Evolutionary conservation across 2,113 vertebrate genomes (phyloP).

Genomic region (Bostrychus sinensis): DNA sequence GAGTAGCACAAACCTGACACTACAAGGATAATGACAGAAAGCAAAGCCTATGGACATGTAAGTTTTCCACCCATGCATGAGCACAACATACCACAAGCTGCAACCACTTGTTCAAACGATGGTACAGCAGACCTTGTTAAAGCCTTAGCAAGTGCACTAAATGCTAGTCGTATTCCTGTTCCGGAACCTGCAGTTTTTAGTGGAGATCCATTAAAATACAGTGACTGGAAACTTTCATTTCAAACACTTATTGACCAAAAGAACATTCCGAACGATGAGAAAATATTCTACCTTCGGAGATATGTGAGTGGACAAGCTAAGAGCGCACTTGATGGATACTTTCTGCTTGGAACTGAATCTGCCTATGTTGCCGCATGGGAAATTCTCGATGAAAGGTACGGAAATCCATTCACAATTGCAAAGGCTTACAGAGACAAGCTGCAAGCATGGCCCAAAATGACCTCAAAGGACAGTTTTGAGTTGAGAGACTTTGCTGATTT

Average conservation of each 20-base stretch:
- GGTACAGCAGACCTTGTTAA: no score
- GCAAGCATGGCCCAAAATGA: slow-evolving; percentile 34
- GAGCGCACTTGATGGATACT: slow-evolving; percentile 26
- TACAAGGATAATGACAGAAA: no score
- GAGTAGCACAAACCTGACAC: no score
- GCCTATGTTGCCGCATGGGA: slow-evolving; percentile 32
- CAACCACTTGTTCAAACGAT: no score
- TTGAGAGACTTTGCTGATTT: slow-evolving; percentile 36
- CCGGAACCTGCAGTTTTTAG: slow-evolving; percentile 13
- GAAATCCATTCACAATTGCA: slow-evolving; percentile 33
- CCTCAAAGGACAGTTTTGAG: slow-evolving; percentile 35
- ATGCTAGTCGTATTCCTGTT: slow-evolving; percentile 2
- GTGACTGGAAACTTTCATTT: slow-evolving; percentile 18
- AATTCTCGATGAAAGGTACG: slow-evolving; percentile 22
- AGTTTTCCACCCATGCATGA: no score
- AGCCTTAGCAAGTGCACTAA: no score
- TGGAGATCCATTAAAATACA: slow-evolving; percentile 16
- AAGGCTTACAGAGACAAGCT: slow-evolving; percentile 46
- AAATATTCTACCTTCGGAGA: background rate
- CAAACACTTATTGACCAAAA: slow-evolving; percentile 11
- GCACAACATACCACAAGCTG: no score
- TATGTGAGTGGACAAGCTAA: slow-evolving; percentile 20
- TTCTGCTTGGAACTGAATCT: slow-evolving; percentile 21
- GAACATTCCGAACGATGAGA: slow-evolving; percentile 1
- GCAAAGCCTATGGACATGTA: no score